These are phyloP conservation scores for Apis cerana DNA, from an alignment of 1,140 invertebrate genomes.

Conservation along the genomic window DNA sequence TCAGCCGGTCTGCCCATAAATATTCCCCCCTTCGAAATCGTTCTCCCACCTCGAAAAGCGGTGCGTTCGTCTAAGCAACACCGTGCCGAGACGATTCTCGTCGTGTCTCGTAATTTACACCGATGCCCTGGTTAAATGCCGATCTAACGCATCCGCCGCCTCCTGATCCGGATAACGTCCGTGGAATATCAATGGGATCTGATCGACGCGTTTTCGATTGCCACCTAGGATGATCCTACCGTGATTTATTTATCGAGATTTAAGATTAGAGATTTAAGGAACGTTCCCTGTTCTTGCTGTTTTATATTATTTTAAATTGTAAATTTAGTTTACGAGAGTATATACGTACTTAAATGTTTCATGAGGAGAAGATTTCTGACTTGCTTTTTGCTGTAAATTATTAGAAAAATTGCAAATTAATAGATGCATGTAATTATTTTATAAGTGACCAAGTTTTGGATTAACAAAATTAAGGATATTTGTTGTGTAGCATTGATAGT, in stretches of 20 bases:
- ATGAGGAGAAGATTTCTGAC: too few relatives aligned
- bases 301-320: background rate
- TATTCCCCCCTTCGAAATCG: conserved; percentile 77
- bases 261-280: too few relatives aligned
- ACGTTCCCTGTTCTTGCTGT: too few relatives aligned
- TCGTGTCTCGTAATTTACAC: conserved; percentile 62
- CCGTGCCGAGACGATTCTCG: conserved; percentile 19
- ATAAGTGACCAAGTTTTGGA: too few relatives aligned
- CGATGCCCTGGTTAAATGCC: conserved; percentile 54
- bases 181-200: background rate
- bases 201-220: background rate
- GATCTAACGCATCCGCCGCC: conserved; percentile 2
- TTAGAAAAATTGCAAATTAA: too few relatives aligned
- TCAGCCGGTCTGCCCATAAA: conserved; percentile 77
- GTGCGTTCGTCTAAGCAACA: conserved; percentile 47
- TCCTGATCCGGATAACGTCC: too few relatives aligned
- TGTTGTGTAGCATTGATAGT: too few relatives aligned
- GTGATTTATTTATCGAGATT: background rate
- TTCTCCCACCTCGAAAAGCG: conserved; percentile 56
- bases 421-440: too few relatives aligned
- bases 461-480: too few relatives aligned
- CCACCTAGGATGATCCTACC: background rate
- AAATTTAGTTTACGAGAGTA: too few relatives aligned
- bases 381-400: too few relatives aligned
- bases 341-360: too few relatives aligned